Evolutionary conservation across 2,888 invertebrate species (phyloP), one percentile per base, ranked within the genome.

Genomic region (Phyllotreta striolata): DNA sequence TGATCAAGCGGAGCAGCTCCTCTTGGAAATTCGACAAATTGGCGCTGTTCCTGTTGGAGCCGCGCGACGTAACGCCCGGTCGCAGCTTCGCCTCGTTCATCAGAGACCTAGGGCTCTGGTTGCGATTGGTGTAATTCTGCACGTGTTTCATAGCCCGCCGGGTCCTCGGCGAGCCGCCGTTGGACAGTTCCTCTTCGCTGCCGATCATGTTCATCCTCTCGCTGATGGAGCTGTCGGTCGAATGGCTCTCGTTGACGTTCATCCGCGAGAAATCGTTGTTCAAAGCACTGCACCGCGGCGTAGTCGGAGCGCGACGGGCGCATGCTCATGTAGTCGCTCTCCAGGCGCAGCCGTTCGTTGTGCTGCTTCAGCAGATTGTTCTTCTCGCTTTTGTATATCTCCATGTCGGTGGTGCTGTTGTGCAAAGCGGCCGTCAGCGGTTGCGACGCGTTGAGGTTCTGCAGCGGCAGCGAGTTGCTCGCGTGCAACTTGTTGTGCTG

Each of bases 1-100:
- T 92, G 75, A 95, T 95, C 34, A 95, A 84, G 39, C 64, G 54
- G 85, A 95, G 90, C 85, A 94, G 90, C 78, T 96, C 95, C 79
- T 95, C 94, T 83, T 95, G 90, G 35, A 91, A 83, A 14, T 89
- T 89, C 70, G 84, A 83, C 44, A 87, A 78, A 77, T 87, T 87
- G 8, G 87, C 86, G 64, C 87, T 88, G 74, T 87, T 87, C 55
- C 88, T 78, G 70, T 87, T 86, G 2, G 84, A 83, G 10, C 80
- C 79, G 41, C 85, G 74, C 51, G 80, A 74, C 4, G 81, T 82
- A 0, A 83, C 82, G 3, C 83, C 84, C 0, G 85, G 83, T 49
- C 86, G 76, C n/a, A 86, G 74, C 72, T 85, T 84, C 0, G 87
- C 85, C 68, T 87, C 87, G 1, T 83, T 83, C n/a, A 85, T 84